phyloP scores from a whole-genome alignment of 2,797 vertebrate genomes.

The Microcaecilia unicolor region DNA sequence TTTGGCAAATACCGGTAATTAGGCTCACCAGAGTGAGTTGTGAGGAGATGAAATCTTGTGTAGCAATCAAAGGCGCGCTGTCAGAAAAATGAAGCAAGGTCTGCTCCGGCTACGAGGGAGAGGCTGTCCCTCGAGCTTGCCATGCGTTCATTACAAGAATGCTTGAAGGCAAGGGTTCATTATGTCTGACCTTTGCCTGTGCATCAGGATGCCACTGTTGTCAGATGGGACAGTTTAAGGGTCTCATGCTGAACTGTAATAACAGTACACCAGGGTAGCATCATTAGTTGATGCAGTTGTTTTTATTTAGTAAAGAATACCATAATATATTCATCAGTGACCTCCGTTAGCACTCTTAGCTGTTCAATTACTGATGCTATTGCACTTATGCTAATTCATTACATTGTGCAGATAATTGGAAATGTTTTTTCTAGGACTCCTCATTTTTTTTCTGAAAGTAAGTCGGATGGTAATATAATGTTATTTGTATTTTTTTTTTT shows the following conservation, averaged over 20 bases:
- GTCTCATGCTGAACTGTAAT: background rate
- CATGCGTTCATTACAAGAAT: background rate
- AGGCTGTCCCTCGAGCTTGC: background rate
- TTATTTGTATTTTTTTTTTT: too few relatives aligned
- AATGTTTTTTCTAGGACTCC: conserved; percentile 2
- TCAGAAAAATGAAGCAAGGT: conserved; percentile 1
- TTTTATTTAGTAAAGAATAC: background rate
- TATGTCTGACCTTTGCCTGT: conserved; percentile 15
- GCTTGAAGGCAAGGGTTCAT: background rate
- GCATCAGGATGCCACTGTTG: background rate
- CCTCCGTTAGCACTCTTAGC: background rate
- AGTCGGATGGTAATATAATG: background rate
- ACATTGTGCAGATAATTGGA: conserved; percentile 8
- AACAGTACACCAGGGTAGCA: background rate
- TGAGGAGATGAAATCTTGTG: background rate
- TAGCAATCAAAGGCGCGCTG: background rate
- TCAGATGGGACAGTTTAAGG: background rate
- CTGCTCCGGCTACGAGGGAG: background rate
- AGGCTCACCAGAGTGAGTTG: background rate
- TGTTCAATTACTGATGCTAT: conserved; percentile 1
- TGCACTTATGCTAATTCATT: conserved; percentile 1
- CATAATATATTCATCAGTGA: background rate
- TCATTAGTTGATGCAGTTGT: background rate
- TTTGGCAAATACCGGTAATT: background rate
- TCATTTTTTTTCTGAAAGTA: conserved; percentile 17